phyloP scores from a whole-genome alignment of 2,888 invertebrate species.

The Fissipunctia ypsillon region DNA sequence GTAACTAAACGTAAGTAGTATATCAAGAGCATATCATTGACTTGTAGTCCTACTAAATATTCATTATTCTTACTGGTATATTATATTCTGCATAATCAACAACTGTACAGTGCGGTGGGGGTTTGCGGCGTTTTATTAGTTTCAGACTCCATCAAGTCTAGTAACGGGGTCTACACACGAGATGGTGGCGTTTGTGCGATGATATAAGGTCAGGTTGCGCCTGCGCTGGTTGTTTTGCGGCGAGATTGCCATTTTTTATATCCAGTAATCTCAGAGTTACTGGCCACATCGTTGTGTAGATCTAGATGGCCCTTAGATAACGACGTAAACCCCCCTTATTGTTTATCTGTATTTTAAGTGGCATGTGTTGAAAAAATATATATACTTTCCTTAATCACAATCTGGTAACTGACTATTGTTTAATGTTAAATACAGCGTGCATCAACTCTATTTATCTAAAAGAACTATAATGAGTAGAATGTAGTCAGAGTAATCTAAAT shows the following conservation, averaged over 20 bases:
- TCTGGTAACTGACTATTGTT: constrained; percentile 89
- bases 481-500: constrained; percentile 75
- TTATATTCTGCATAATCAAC: constrained; percentile 79
- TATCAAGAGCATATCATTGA: constrained; percentile 83
- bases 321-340: constrained; percentile 40
- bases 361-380: constrained; percentile 86
- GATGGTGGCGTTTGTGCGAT: constrained; percentile 9
- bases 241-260: neutral
- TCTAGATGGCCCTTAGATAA: neutral
- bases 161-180: constrained; percentile 18
- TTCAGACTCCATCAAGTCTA: constrained; percentile 17
- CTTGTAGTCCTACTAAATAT: constrained; percentile 88
- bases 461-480: constrained; percentile 74
- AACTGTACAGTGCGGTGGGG: constrained; percentile 75
- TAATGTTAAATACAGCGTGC: constrained; percentile 79
- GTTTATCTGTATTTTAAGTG: constrained; percentile 63
- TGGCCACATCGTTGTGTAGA: constrained; percentile 15
- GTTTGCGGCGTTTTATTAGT: constrained; percentile 60
- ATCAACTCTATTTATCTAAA: constrained; percentile 77
- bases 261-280: neutral
- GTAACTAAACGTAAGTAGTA: constrained; percentile 88
- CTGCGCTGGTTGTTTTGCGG: constrained; percentile 14
- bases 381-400: constrained; percentile 82
- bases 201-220: neutral
- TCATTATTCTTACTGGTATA: constrained; percentile 84